Evolutionary conservation across 2,113 vertebrate genomes (phyloP), one percentile per base, ranked within the genome.

Genomic region (Desmodus rotundus): DNA sequence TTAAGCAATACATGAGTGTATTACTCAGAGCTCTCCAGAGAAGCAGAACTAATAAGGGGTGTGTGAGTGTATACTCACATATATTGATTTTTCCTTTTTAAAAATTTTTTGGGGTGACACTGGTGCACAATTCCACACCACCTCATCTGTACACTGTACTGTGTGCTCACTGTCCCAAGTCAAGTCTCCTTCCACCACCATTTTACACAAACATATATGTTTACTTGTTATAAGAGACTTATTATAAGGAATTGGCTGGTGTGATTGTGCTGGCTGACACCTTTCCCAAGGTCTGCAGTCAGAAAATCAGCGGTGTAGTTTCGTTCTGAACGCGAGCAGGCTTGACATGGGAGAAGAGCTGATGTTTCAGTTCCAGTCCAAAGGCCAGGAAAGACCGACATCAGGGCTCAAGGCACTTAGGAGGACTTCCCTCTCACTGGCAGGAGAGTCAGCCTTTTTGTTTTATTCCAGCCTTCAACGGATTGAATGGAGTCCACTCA

Each of bases 1-100:
- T 47, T 33, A 95, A 97, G 22, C 47, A 86, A 38, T 77, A 38
- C 56, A 24, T 92, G 41, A 36, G 4, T 83, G 24, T 72, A 43
- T 56, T n/a, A 14, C 14, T 92, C 70, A 76, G 87, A 31, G 33
- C 63, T 96, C 68, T 93, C 56, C 36, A 93, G 43, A 92, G 92
- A 87, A 87, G 88, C 28, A 91, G 83, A 91, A n/a, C 33, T 67
- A n/a, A n/a, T n/a, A 67, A 67, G n/a, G 58, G 58, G 24, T 61
- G 24, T 9, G 58, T 63, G 61, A 31, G 61, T 63, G 28, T 63
- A 31, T 68, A 3, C 54, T 20, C 43, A 28, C 56, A n/a, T n/a
- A 17, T 36, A 63, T 63, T 61, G 28, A 61, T 26, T 31, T 63
- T 63, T 63, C 28, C 28, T 14, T 38, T 63, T 88, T 76, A 16